Percentiles rank a stretch among this genome's conserved stretches.
Evolutionary conservation across 2,888 invertebrate species (phyloP).

Genomic region (Xanthia togata): DNA sequence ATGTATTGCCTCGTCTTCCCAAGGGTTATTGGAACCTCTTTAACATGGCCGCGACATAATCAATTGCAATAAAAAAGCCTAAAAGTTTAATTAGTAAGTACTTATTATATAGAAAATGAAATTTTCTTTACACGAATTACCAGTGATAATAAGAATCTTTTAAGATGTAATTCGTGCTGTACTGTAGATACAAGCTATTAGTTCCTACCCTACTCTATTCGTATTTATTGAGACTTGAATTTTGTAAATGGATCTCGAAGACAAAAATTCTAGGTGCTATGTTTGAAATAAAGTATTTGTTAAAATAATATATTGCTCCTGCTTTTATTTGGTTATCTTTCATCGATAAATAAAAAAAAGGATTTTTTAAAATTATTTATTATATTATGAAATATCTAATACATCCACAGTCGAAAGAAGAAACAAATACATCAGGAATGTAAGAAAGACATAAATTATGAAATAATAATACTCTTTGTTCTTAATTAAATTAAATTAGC

Average conservation of each 20-base stretch:
- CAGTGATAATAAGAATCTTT: slow-evolving; percentile 49
- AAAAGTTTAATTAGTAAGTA: slow-evolving; percentile 16
- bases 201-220: slow-evolving; percentile 72
- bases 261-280: slow-evolving; percentile 87
- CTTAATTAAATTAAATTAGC: slow-evolving; percentile 61
- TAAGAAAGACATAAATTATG: slow-evolving; percentile 55
- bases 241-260: slow-evolving; percentile 82
- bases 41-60: neutral
- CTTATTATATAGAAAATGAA: slow-evolving; percentile 41
- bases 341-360: neutral
- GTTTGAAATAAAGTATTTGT: slow-evolving; percentile 83
- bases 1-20: slow-evolving; percentile 17
- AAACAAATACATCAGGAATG: slow-evolving; percentile 43
- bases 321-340: slow-evolving; percentile 50
- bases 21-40: slow-evolving; percentile 1
- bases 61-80: slow-evolving; percentile 39
- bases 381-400: slow-evolving; percentile 48
- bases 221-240: slow-evolving; percentile 72
- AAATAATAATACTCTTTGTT: slow-evolving; percentile 55
- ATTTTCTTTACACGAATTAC: slow-evolving; percentile 46
- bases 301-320: slow-evolving; percentile 66
- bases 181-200: slow-evolving; percentile 66
- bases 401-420: slow-evolving; percentile 51
- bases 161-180: slow-evolving; percentile 25
- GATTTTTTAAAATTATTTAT: slow-evolving; percentile 27